Evolutionary conservation across 2,113 vertebrate species (phyloP), one percentile per base, ranked within the genome.

Genomic region (Aegypius monachus): DNA sequence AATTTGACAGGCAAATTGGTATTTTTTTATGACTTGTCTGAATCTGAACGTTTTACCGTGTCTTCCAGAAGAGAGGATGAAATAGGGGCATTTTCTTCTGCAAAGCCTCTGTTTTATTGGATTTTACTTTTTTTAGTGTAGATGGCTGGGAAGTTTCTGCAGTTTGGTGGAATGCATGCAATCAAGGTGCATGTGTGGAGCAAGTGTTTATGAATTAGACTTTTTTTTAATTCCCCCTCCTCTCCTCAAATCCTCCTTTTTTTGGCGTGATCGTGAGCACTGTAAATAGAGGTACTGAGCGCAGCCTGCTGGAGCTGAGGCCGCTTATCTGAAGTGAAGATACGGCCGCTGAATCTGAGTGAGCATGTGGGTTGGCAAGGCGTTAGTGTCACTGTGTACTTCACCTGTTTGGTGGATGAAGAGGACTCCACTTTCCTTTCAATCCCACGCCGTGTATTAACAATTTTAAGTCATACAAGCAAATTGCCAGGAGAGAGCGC

Each of bases 261-360:
- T 90, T 45, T 72, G 56, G 38, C 79, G 59, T 43, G 20, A 9
- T 72, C 1, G 1, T 22, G 43, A 82, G 29, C 73, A 13, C 23
- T 61, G 52, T 31, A 7, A 26, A 15, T 10, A 66, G 81, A 65
- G 73, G 53, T 47, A 10, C 2, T 53, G 83, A 36, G 58, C 43
- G 42, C 52, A 75, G 83, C 34, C 50, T 62, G 40, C 66, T 48
- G 80, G 63, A 68, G 40, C 78, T 68, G 85, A 52, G 70, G 61
- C 22, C 59, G 8, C 79, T 25, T 27, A 5, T 8, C 36, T 31
- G 26, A 4, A 26, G 65, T 4, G 55, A 52, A 14, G 55, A 10
- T n/a, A 3, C 2, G 11, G 63, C 43, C 4, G 0, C 11, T 2
- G 34, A 7, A 2, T 22, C 32, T 29, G 32, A 11, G 36, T 2